phyloP scores from a whole-genome alignment of 2,113 vertebrate genomes.

The Pelusios castaneus region DNA sequence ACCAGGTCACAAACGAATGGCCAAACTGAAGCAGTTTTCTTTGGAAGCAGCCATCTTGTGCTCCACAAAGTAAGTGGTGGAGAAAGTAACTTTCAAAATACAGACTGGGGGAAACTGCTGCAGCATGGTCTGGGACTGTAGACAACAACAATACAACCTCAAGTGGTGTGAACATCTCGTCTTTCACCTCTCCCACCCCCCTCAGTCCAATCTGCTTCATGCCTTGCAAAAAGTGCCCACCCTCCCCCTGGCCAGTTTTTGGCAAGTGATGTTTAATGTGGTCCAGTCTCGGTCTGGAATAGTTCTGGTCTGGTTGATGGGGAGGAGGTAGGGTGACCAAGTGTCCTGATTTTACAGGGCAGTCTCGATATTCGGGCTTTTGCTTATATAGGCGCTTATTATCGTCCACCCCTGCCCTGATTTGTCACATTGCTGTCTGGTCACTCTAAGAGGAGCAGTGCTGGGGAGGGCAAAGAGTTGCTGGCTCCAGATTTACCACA shows the following conservation, averaged over 20 bases:
- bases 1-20: neutral
- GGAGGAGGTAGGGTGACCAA: neutral
- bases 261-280: neutral
- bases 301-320: neutral
- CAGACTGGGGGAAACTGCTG: neutral
- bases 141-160: neutral
- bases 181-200: neutral
- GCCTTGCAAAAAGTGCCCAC: neutral
- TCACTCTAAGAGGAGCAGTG: neutral
- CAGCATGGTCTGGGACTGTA: neutral
- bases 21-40: neutral
- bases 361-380: no score
- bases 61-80: neutral
- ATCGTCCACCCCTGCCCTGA: no score
- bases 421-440: no score
- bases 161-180: rapidly evolving
- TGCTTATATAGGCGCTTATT: no score
- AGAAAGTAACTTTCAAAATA: neutral
- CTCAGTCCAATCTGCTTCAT: rapidly evolving
- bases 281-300: neutral
- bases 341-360: no score
- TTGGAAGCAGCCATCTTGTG: neutral
- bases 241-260: neutral
- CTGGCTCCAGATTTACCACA: neutral
- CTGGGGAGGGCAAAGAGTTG: neutral